These are phyloP conservation scores for Sinocyclocheilus anophthalmus DNA, from an alignment of 2,113 vertebrate genomes.

Conservation along the genomic window DNA sequence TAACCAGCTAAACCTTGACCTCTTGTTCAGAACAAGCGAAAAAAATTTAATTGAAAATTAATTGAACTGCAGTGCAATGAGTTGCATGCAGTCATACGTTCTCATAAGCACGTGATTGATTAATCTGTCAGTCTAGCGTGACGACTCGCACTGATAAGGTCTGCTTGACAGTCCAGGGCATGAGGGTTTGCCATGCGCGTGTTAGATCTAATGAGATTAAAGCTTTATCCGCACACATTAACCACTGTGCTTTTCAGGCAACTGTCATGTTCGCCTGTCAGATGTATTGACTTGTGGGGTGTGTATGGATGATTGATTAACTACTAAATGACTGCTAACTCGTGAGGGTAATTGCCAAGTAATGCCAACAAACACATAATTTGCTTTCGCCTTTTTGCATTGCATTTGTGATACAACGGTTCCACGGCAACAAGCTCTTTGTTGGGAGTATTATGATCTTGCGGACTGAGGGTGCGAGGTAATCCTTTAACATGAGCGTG, in stretches of 20 bases:
- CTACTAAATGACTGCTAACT: slow-evolving; percentile 43
- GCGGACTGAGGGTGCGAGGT: not conserved
- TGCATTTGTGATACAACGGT: not conserved
- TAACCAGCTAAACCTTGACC: slow-evolving; percentile 16
- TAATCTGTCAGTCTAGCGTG: slow-evolving; percentile 31
- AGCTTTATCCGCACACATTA: slow-evolving; percentile 25
- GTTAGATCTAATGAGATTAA: slow-evolving; percentile 38
- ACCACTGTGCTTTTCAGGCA: slow-evolving; percentile 8
- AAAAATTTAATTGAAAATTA: not conserved
- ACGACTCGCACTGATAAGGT: slow-evolving; percentile 19
- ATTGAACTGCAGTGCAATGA: slow-evolving; percentile 6
- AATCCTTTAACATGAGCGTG: slow-evolving; percentile 23
- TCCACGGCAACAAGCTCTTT: slow-evolving; percentile 14
- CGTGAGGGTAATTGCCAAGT: slow-evolving; percentile 30
- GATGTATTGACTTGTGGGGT: slow-evolving; percentile 18
- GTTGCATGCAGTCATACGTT: not conserved
- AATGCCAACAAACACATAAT: slow-evolving; percentile 41
- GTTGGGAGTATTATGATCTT: slow-evolving; percentile 2
- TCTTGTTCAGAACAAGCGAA: not conserved
- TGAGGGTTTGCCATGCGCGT: not conserved
- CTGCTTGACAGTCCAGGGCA: slow-evolving; percentile 19
- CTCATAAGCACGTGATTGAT: slow-evolving; percentile 30
- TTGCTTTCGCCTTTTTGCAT: slow-evolving; percentile 27
- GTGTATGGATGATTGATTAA: slow-evolving; percentile 44
- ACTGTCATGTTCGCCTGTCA: slow-evolving; percentile 24